These are phyloP conservation scores for Psammodynastes pulverulentus DNA, from an alignment of 2,113 vertebrate species.

Conservation along the genomic window DNA sequence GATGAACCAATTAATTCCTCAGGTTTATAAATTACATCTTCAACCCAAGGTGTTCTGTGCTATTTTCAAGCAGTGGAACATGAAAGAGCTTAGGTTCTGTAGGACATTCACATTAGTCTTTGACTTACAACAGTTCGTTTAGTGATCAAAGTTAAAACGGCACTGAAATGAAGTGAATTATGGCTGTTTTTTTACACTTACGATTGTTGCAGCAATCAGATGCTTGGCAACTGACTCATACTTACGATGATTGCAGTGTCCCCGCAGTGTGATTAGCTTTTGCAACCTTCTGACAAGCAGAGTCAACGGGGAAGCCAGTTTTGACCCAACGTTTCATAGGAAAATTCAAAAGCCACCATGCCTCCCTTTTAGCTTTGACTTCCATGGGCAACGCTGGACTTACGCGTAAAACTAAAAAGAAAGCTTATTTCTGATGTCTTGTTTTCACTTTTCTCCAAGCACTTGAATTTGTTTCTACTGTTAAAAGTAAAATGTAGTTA, in stretches of 20 bases:
- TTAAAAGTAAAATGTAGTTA: too few relatives aligned
- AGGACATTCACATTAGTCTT: neutral
- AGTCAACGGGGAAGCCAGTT: neutral
- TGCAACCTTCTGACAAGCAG: too few relatives aligned
- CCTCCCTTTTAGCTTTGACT: too few relatives aligned
- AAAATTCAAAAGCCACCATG: neutral
- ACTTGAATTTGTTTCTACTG: too few relatives aligned
- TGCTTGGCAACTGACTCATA: too few relatives aligned
- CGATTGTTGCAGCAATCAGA: too few relatives aligned
- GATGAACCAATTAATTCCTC: neutral
- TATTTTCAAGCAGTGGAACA: neutral
- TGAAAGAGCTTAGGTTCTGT: neutral
- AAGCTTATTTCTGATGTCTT: too few relatives aligned
- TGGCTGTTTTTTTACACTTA: too few relatives aligned
- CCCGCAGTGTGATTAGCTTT: too few relatives aligned
- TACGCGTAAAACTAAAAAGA: neutral
- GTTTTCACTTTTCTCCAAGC: too few relatives aligned
- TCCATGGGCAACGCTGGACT: neutral
- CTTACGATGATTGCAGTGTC: too few relatives aligned
- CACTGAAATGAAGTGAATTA: too few relatives aligned
- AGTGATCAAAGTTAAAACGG: neutral
- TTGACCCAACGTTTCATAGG: neutral
- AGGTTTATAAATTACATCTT: neutral
- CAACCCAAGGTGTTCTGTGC: neutral
- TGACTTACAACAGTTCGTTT: neutral